Evolutionary conservation across 2,797 vertebrate species (phyloP).

Genomic region (Manis crassicaudata): DNA sequence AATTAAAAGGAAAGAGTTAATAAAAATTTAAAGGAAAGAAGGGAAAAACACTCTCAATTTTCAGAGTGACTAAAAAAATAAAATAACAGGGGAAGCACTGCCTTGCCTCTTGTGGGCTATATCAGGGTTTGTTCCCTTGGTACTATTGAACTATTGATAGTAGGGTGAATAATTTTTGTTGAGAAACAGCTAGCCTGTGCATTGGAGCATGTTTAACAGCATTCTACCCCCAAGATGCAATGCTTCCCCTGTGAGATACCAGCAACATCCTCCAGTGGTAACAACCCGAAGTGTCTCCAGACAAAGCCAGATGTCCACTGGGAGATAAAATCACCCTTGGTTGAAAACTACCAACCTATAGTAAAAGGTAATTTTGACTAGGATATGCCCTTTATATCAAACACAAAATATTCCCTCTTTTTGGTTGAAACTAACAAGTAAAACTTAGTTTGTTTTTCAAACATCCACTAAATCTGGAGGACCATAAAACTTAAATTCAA

Average conservation of each 20-base stretch:
- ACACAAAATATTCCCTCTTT: neutral
- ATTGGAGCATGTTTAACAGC: neutral
- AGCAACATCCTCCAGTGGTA: neutral
- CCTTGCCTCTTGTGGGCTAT: accelerated
- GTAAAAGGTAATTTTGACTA: neutral
- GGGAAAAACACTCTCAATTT: neutral
- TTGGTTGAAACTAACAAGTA: neutral
- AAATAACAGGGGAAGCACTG: neutral
- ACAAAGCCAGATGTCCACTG: neutral
- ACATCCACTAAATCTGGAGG: neutral
- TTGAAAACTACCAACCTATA: neutral
- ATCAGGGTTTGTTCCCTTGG: neutral
- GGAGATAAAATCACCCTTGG: neutral
- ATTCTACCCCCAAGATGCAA: neutral
- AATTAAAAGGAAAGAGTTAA: neutral
- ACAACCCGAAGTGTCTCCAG: neutral
- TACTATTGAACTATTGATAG: too few relatives aligned
- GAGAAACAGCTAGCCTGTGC: neutral
- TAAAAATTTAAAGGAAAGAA: neutral
- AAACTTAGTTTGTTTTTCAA: neutral
- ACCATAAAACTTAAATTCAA: constrained; percentile 70
- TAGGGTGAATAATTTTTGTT: neutral
- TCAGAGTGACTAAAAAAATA: neutral
- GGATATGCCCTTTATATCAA: accelerated
- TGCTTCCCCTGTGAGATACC: neutral